Conservation (phyloP, 2,113 vertebrate species). For the Odobenus rosmarus region DNA sequence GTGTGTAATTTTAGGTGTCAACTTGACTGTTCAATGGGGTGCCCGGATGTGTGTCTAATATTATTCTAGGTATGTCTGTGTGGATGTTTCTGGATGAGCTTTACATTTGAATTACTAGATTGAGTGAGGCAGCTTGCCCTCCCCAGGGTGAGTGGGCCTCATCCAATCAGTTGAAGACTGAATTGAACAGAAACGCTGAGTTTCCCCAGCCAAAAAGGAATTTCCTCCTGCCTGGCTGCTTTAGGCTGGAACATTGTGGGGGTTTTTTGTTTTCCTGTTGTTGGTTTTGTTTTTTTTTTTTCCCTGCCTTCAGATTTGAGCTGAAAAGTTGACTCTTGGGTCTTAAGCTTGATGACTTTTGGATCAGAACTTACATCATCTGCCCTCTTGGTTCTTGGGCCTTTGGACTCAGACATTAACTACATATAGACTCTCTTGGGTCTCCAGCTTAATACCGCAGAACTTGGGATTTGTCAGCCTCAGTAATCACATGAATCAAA, state of each 20-base stretch:
- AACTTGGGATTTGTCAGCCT: neutral
- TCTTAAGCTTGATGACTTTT: neutral
- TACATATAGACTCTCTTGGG: neutral
- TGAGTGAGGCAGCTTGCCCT: neutral
- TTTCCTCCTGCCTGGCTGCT: neutral
- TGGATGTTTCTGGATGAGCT: neutral
- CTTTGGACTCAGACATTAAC: neutral
- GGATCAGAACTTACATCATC: neutral
- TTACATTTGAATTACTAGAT: neutral
- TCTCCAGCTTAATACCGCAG: neutral
- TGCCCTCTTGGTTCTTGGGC: neutral
- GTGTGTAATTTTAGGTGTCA: neutral
- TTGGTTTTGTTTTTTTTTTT: neutral
- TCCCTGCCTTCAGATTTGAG: neutral
- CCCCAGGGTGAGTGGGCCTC: neutral
- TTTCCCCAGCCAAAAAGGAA: neutral
- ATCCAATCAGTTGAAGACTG: neutral
- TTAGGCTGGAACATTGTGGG: neutral
- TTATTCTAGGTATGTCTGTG: neutral
- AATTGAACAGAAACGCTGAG: neutral
- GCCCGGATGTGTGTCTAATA: neutral
- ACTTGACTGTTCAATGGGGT: neutral
- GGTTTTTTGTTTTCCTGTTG: neutral
- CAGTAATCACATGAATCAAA: neutral
- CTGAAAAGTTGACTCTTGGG: neutral